These are phyloP conservation scores for Argya squamiceps DNA, from an alignment of 2,797 vertebrate genomes.

Conservation along the genomic window DNA sequence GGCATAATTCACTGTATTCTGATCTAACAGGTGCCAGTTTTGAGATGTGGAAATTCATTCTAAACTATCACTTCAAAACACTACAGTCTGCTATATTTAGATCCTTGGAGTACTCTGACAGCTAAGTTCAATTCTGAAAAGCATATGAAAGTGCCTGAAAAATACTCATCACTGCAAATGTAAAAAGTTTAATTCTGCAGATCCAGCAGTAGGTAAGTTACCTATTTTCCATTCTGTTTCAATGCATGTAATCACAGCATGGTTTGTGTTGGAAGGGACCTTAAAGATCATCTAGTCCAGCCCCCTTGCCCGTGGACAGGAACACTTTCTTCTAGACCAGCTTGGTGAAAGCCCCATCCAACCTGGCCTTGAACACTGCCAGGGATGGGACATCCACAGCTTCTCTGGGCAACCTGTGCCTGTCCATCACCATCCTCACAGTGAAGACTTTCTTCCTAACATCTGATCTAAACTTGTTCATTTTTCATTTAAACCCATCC, in stretches of 20 bases:
- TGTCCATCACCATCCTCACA: not conserved
- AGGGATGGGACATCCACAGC: not conserved
- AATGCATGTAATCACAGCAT: not conserved
- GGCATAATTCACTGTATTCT: conserved; percentile 33
- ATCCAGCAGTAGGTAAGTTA: not conserved
- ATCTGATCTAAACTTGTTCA: not conserved
- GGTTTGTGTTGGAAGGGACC: not conserved
- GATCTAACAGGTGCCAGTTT: conserved; percentile 27
- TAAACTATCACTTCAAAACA: conserved; percentile 10
- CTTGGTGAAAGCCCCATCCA: not conserved
- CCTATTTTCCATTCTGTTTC: not conserved
- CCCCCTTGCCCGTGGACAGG: not conserved
- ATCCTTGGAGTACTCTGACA: not conserved
- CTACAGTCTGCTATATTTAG: conserved; percentile 20
- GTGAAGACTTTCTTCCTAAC: not conserved
- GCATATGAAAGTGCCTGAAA: not conserved
- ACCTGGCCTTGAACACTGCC: not conserved
- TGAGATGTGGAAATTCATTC: conserved; percentile 30
- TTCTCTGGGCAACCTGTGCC: not conserved
- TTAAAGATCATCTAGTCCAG: not conserved
- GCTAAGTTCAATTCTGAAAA: not conserved
- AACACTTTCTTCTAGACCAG: not conserved
- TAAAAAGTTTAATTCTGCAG: not conserved
- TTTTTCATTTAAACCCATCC: not conserved
- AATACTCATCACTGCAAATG: not conserved